A percentile compares a stretch with the other conserved stretches of the same genome.
phyloP scores from a whole-genome alignment of 2,113 vertebrate species.

The Acanthochromis polyacanthus region DNA sequence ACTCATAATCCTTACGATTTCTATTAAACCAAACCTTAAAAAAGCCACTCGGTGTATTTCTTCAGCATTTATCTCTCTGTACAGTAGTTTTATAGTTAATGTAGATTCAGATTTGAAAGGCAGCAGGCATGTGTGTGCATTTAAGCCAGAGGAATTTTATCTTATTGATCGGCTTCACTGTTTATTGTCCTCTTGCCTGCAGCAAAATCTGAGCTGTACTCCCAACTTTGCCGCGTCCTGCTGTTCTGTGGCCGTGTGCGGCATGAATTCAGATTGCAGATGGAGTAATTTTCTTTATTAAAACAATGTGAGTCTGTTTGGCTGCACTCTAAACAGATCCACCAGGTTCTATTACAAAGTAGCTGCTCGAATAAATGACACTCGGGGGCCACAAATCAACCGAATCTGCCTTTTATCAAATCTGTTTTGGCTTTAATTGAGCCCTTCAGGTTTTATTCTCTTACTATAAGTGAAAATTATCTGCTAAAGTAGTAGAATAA shows the following conservation, averaged over 20 bases:
- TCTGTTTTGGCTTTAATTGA: too few relatives aligned
- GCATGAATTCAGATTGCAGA: too few relatives aligned
- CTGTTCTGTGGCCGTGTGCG: not conserved
- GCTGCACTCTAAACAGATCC: not conserved
- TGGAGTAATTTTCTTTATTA: too few relatives aligned
- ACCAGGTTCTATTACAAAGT: too few relatives aligned
- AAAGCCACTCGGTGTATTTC: not conserved
- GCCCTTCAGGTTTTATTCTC: too few relatives aligned
- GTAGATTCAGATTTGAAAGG: not conserved
- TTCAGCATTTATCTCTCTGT: not conserved
- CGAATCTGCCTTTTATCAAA: too few relatives aligned
- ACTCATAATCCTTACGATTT: not conserved
- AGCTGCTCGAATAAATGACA: too few relatives aligned
- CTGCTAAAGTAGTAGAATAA: too few relatives aligned
- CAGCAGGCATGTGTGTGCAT: not conserved
- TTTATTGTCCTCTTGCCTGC: not conserved
- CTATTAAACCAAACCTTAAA: not conserved
- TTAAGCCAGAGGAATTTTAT: not conserved
- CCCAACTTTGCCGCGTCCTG: not conserved
- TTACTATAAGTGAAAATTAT: too few relatives aligned
- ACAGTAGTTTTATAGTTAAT: not conserved
- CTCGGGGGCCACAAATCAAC: too few relatives aligned
- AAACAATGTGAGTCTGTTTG: not conserved
- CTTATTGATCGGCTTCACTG: not conserved
- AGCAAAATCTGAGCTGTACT: not conserved